A percentile compares a stretch with the other conserved stretches of the same genome.
phyloP scores from a whole-genome alignment of 2,797 vertebrate genomes.

The Poecilia wingei region DNA sequence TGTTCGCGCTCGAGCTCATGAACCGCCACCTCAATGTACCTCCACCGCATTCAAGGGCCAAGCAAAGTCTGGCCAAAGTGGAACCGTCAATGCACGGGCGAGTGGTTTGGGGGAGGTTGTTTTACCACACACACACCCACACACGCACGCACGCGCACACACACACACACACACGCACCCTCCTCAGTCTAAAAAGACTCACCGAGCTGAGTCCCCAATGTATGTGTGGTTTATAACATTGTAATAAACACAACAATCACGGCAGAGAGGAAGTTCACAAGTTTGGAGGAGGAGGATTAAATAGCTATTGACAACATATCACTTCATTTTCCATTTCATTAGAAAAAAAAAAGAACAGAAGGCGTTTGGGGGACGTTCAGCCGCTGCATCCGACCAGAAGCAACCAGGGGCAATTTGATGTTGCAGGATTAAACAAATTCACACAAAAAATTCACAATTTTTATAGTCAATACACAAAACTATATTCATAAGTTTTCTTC shows the following conservation, averaged over 20 bases:
- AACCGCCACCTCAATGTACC: not conserved
- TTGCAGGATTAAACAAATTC: not conserved
- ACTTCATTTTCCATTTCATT: not conserved
- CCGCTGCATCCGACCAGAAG: not conserved
- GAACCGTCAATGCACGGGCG: rapidly evolving
- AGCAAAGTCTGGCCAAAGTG: not conserved
- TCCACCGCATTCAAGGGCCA: not conserved
- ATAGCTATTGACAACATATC: not conserved
- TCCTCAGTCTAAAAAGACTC: too few relatives aligned
- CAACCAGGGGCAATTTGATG: not conserved
- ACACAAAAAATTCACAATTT: not conserved
- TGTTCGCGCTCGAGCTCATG: not conserved
- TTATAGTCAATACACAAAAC: not conserved
- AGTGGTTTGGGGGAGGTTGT: too few relatives aligned
- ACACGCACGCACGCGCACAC: too few relatives aligned
- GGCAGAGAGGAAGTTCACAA: not conserved
- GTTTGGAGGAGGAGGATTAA: not conserved
- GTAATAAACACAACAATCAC: not conserved
- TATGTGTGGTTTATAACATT: too few relatives aligned
- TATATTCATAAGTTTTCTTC: not conserved
- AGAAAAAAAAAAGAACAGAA: not conserved
- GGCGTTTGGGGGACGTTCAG: not conserved
- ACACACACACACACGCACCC: too few relatives aligned
- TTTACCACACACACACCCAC: too few relatives aligned
- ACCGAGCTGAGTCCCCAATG: too few relatives aligned